Evolutionary conservation across 2,797 vertebrate species (phyloP), one percentile per base, ranked within the genome.

Genomic region (Halcyon chelicuti): DNA sequence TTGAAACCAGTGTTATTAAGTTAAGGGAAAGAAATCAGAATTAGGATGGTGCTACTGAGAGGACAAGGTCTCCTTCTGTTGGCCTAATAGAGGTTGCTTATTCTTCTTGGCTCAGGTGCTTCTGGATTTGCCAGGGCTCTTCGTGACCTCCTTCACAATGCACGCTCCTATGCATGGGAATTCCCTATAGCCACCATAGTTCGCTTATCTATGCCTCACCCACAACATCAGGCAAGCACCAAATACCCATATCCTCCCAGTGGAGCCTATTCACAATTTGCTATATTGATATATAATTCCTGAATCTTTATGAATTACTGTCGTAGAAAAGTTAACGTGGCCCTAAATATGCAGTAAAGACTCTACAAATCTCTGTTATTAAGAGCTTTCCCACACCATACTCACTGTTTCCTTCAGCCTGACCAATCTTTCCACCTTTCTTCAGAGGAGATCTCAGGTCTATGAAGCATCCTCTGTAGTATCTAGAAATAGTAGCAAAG

Each of bases 11-110:
- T 62, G 61, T 57, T 62, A 88, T 92, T 92, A 72, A 12, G 3
- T 13, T 66, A 72, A 60, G 26, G 55, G 72, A 93, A 95, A 90
- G 35, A 93, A 93, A 94, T 81, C 62, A 91, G 47, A 89, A 77
- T 71, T 73, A 60, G 49, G 55, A 72, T 9, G 37, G 39, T 47
- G 16, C 28, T 70, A 35, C 25, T 57, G 20, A 76, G 26, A 61
- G 37, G 33, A 79, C 16, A 70, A 70, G 39, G 13, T 61, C 44
- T 54, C 25, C 46, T 92, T 70, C n/a, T 81, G 12, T 2, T 67
- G 23, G 60, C 18, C 46, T 72, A 1, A 22, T 12, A 17, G 1
- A 8, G 68, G 49, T 57, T 83, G 58, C 14, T 63, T 57, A 44
- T 73, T 66, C 60, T 46, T 80, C 44, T 61, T 63, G 21, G 22